These are phyloP conservation scores for Poliocrania exsul DNA, from an alignment of 2,797 vertebrate species.

Conservation along the genomic window DNA sequence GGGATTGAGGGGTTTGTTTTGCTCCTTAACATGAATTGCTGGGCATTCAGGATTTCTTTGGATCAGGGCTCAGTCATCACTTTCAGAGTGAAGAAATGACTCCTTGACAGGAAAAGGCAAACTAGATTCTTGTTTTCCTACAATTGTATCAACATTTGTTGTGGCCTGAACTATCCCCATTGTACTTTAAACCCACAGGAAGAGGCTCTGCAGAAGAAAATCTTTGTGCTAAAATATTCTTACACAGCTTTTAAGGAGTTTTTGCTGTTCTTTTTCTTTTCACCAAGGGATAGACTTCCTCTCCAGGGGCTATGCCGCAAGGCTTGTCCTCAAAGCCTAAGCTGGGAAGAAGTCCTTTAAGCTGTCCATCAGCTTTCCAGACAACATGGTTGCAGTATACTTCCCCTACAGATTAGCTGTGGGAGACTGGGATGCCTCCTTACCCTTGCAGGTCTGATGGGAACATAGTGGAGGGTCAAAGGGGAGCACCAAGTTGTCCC, in stretches of 20 bases:
- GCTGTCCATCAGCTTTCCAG: neutral
- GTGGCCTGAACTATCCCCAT: neutral
- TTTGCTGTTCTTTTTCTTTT: neutral
- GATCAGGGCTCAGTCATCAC: conserved; percentile 28
- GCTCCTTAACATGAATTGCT: neutral
- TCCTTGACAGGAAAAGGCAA: conserved; percentile 36
- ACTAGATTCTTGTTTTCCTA: conserved; percentile 31
- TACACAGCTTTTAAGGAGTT: neutral
- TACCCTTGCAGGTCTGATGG: neutral
- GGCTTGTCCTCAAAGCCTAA: neutral
- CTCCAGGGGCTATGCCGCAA: neutral
- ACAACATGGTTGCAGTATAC: neutral
- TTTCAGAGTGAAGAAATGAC: conserved; percentile 32
- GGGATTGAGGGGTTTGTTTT: conserved; percentile 19
- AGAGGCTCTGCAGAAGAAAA: conserved; percentile 8
- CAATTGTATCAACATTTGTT: conserved; percentile 35
- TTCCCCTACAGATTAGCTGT: neutral
- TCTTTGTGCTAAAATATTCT: neutral
- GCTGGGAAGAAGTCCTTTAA: neutral
- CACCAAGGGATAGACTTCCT: neutral
- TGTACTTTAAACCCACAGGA: conserved; percentile 33
- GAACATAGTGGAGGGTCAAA: neutral
- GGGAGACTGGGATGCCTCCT: neutral
- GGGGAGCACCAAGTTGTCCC: neutral
- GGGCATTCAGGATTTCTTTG: conserved; percentile 16